Percentiles rank a stretch among this genome's conserved stretches.
phyloP scores from a whole-genome alignment of 2,113 vertebrate species.

The Planiliza haematocheilus region DNA sequence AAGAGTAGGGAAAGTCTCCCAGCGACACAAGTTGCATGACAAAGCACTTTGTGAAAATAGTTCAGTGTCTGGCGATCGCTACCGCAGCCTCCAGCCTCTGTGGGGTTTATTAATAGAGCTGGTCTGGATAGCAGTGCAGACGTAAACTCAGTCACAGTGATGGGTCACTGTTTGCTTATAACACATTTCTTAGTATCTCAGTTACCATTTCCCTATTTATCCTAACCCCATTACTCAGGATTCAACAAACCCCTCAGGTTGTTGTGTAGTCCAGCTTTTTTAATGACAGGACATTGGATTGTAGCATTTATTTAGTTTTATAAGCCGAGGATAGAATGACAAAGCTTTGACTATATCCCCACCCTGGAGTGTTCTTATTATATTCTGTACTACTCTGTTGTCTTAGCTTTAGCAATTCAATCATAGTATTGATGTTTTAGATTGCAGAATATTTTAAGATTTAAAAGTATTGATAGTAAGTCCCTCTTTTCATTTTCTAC shows the following conservation, averaged over 20 bases:
- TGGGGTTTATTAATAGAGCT: constrained; percentile 76
- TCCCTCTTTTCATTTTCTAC: constrained; percentile 42
- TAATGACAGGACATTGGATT: not conserved
- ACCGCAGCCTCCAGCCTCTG: constrained; percentile 53
- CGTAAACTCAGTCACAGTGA: constrained; percentile 49
- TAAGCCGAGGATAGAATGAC: too few species aligned
- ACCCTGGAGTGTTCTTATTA: not conserved
- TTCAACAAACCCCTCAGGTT: not conserved
- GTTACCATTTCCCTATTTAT: constrained; percentile 4
- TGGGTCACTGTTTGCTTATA: constrained; percentile 49
- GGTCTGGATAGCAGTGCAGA: constrained; percentile 52
- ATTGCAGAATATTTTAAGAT: not conserved
- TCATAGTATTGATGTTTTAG: constrained; percentile 11
- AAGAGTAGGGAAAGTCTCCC: constrained; percentile 30
- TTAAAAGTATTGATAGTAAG: not conserved
- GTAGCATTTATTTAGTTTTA: not conserved
- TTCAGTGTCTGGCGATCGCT: constrained; percentile 47
- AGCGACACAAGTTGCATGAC: constrained; percentile 73
- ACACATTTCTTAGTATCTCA: constrained; percentile 37
- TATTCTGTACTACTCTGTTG: not conserved
- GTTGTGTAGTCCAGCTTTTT: not conserved
- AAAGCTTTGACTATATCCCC: too few species aligned
- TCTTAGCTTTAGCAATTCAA: not conserved
- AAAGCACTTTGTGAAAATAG: constrained; percentile 73
- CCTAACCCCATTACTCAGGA: constrained; percentile 12